These are phyloP conservation scores for Eospalax fontanierii DNA, from an alignment of 2,797 vertebrate genomes.

Conservation along the genomic window DNA sequence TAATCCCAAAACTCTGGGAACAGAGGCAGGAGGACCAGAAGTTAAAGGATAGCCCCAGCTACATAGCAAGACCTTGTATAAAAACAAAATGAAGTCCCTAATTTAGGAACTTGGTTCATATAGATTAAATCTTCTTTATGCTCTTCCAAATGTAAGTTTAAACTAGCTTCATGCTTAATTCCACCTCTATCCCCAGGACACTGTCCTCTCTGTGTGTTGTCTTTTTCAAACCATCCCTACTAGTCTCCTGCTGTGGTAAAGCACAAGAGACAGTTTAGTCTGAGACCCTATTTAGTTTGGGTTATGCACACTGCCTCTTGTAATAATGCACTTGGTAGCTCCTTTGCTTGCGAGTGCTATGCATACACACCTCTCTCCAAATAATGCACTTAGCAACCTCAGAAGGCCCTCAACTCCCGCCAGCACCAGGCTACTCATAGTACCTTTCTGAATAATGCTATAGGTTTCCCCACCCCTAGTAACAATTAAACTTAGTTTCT, in stretches of 20 bases:
- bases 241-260: constrained; percentile 18
- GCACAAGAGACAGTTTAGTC: background rate
- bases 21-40: background rate
- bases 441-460: background rate
- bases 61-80: background rate
- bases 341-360: background rate
- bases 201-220: background rate
- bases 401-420: too few relatives aligned
- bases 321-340: background rate
- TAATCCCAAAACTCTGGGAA: background rate
- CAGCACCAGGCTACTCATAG: background rate
- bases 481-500: background rate
- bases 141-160: background rate
- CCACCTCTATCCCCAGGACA: background rate
- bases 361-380: background rate
- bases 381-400: background rate
- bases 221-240: background rate
- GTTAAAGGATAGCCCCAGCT: background rate
- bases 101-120: constrained; percentile 51
- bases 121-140: constrained; percentile 11
- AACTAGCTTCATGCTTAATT: constrained; percentile 45
- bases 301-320: background rate
- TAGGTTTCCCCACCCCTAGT: background rate
- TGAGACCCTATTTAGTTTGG: background rate
- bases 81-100: background rate